These are phyloP conservation scores for Epistrophella euchroma DNA, from an alignment of 2,888 invertebrate genomes.

Conservation along the genomic window DNA sequence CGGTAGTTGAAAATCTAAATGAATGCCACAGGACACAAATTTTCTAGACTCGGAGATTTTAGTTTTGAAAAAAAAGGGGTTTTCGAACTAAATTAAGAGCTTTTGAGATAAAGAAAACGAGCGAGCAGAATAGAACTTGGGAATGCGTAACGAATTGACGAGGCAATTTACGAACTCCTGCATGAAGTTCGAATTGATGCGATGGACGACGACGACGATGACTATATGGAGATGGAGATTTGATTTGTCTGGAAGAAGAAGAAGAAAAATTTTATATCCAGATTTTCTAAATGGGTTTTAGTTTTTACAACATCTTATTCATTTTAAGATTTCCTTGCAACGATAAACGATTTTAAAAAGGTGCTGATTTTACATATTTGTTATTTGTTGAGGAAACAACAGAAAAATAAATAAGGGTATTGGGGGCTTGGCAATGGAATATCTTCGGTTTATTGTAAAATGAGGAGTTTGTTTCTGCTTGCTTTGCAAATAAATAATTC, in stretches of 20 bases:
- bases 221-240: no score
- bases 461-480: background rate
- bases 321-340: conserved; percentile 47
- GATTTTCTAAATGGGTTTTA: conserved; percentile 5
- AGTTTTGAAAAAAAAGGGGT: conserved; percentile 42
- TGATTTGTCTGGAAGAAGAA: conserved; percentile 57
- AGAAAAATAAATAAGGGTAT: background rate
- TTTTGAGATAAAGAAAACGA: conserved; percentile 64
- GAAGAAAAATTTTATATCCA: background rate
- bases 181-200: conserved; percentile 60
- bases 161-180: conserved; percentile 68
- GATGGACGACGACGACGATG: conserved; percentile 5
- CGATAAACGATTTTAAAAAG: conserved; percentile 37
- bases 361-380: conserved; percentile 6
- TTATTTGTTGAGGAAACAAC: background rate
- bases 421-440: background rate
- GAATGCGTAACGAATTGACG: conserved; percentile 70
- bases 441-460: background rate
- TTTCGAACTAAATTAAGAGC: conserved; percentile 60
- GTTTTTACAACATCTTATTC: conserved; percentile 28
- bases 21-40: conserved; percentile 65
- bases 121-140: background rate
- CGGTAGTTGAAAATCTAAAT: conserved; percentile 68
- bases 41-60: conserved; percentile 45
- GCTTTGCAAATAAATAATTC: background rate